phyloP scores from a whole-genome alignment of 2,888 invertebrate species.

The Rotaria magnacalcarata region DNA sequence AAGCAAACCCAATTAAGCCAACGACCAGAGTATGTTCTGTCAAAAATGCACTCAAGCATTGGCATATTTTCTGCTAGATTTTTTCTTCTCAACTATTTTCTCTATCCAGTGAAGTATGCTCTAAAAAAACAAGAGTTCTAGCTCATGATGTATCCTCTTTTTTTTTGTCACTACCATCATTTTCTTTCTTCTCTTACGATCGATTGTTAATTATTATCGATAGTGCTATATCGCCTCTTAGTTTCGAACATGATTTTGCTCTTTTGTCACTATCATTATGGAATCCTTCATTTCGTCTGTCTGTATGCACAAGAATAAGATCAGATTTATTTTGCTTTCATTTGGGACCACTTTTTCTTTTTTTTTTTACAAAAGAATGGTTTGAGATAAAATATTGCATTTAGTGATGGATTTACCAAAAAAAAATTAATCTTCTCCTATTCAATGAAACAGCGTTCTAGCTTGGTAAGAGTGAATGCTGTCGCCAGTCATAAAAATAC shows the following conservation, averaged over 20 bases:
- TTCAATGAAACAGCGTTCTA: not conserved
- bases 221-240: not conserved
- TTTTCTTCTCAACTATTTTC: not conserved
- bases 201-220: not conserved
- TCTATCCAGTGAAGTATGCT: not conserved
- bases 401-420: not conserved
- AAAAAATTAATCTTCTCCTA: not conserved
- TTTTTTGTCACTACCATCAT: not conserved
- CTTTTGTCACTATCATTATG: not conserved
- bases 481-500: not conserved
- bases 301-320: not conserved
- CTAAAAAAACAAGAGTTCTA: not conserved
- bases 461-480: not conserved
- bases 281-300: not conserved
- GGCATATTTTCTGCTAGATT: not conserved
- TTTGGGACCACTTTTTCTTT: not conserved
- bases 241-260: not conserved
- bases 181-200: not conserved
- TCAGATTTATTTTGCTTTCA: not conserved
- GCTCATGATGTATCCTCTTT: not conserved
- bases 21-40: not conserved
- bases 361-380: not conserved
- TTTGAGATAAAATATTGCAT: slow-evolving; percentile 1
- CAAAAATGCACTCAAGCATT: not conserved
- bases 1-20: not conserved